Percentiles rank a stretch among this genome's conserved stretches.
phyloP scores from a whole-genome alignment of 2,888 invertebrate genomes.

The Tridacna gigas region DNA sequence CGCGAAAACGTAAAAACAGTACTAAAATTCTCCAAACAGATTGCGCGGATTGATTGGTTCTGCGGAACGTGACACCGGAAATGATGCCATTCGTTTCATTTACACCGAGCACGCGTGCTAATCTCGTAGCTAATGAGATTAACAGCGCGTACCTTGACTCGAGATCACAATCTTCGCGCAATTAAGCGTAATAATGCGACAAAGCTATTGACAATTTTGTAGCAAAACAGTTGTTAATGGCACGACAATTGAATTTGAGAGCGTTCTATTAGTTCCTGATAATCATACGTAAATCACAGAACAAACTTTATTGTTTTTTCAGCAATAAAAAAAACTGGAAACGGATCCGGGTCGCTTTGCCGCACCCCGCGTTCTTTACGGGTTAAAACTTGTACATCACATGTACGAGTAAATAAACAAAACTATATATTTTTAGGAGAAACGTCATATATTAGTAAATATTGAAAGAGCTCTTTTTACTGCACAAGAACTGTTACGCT shows the following conservation, averaged over 20 bases:
- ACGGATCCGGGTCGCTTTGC: not conserved
- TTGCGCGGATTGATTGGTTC: conserved; percentile 50
- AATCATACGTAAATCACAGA: conserved; percentile 62
- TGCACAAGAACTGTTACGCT: too few species aligned
- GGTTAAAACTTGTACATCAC: too few species aligned
- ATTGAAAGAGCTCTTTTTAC: too few species aligned
- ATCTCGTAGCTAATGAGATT: conserved; percentile 56
- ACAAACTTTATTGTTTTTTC: not conserved
- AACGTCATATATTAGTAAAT: too few species aligned
- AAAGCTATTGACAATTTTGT: conserved; percentile 60
- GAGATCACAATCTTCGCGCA: conserved; percentile 54
- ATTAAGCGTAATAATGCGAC: conserved; percentile 48
- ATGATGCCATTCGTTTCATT: conserved; percentile 60
- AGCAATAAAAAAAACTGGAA: too few species aligned
- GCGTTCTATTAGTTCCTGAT: conserved; percentile 32
- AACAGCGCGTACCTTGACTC: conserved; percentile 59
- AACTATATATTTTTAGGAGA: too few species aligned
- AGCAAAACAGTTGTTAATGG: conserved; percentile 55
- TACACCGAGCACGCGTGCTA: conserved; percentile 53
- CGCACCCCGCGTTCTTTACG: not conserved
- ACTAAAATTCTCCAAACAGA: conserved; percentile 45
- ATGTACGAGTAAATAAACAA: too few species aligned
- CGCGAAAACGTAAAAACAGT: conserved; percentile 8
- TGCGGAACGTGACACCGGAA: conserved; percentile 30
- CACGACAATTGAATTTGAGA: conserved; percentile 56